A percentile compares a stretch with the other conserved stretches of the same genome.
These are phyloP conservation scores for Rhincodon typus DNA, from an alignment of 2,797 vertebrate genomes.

Conservation along the genomic window DNA sequence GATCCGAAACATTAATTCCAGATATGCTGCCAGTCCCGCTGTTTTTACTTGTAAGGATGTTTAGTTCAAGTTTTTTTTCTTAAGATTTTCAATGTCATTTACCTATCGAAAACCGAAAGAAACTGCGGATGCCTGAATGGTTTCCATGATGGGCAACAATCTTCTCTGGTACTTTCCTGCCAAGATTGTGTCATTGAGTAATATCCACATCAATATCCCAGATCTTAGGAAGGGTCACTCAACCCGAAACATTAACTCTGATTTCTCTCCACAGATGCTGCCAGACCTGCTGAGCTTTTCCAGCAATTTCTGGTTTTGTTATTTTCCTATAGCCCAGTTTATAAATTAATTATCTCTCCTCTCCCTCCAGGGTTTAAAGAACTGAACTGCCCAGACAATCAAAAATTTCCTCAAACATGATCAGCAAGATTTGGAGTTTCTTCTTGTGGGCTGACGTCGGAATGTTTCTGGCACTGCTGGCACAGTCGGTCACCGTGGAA, in stretches of 20 bases:
- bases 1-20: too few species aligned
- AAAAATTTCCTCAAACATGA: slow-evolving; percentile 78
- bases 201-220: too few species aligned
- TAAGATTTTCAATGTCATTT: background rate
- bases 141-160: too few species aligned
- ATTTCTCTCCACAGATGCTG: too few species aligned
- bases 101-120: background rate
- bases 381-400: slow-evolving; percentile 61
- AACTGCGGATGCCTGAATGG: too few species aligned
- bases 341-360: slow-evolving; percentile 46
- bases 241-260: too few species aligned
- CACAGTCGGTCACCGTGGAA: slow-evolving; percentile 75
- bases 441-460: slow-evolving; percentile 84
- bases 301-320: too few species aligned
- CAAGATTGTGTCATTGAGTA: too few species aligned
- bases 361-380: slow-evolving; percentile 64
- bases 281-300: too few species aligned
- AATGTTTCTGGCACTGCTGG: slow-evolving; percentile 82
- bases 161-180: too few species aligned
- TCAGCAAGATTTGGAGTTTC: slow-evolving; percentile 80
- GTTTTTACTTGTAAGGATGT: background rate
- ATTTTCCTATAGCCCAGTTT: background rate
- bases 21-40: too few species aligned
- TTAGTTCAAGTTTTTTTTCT: background rate
- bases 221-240: too few species aligned